Conservation (phyloP, 2,113 vertebrate species). For the Ictalurus punctatus region DNA sequence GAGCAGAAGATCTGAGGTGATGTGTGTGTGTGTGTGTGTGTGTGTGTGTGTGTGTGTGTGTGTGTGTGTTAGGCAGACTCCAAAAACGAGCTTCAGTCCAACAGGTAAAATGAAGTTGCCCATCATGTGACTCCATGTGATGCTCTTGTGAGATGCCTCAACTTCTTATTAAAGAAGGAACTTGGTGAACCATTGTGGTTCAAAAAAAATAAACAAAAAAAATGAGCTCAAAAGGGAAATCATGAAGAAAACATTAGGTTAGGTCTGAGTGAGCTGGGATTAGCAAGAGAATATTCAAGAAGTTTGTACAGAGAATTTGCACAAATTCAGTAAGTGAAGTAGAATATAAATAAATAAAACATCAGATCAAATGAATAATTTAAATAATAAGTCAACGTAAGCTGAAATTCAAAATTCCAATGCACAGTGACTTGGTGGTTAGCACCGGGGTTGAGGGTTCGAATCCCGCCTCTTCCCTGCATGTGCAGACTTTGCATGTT, state of each 20-base stretch:
- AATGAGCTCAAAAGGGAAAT: not conserved
- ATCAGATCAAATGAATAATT: not conserved
- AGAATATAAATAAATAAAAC: not conserved
- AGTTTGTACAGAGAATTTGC: not conserved
- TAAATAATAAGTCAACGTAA: not conserved
- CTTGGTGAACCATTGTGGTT: constrained; percentile 19
- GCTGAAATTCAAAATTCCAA: not conserved
- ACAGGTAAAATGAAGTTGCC: constrained; percentile 58
- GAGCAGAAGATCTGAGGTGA: not conserved
- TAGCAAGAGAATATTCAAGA: not conserved
- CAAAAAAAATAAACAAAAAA: too few species aligned
- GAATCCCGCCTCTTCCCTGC: too few species aligned
- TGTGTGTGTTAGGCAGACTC: not conserved
- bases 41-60: too few species aligned
- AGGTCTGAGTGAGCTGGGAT: not conserved
- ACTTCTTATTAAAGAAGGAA: constrained; percentile 36
- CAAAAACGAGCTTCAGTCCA: not conserved
- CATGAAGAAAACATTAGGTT: not conserved
- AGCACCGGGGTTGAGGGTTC: too few species aligned
- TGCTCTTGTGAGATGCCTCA: constrained; percentile 62
- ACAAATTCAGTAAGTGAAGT: not conserved
- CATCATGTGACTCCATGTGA: constrained; percentile 69
- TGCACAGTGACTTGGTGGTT: too few species aligned
- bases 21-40: too few species aligned
- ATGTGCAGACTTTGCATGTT: too few species aligned